Percentiles rank a stretch among this genome's conserved stretches.
Conservation (phyloP, 2,888 invertebrate genomes). For the Pollenia griseotomentosa region DNA sequence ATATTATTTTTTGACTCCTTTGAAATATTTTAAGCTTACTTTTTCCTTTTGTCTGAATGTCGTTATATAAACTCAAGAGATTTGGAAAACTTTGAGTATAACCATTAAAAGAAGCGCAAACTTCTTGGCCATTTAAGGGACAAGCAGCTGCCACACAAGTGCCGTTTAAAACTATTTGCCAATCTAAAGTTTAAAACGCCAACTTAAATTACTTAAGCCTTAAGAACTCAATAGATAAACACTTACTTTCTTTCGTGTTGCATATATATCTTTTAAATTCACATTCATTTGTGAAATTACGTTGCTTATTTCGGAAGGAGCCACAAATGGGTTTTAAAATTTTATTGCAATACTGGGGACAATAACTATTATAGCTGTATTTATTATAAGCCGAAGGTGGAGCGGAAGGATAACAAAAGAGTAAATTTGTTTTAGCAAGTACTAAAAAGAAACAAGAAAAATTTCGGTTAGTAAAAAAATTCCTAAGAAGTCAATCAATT, state of each 20-base stretch:
- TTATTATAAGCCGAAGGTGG: neutral
- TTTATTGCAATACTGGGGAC: constrained; percentile 43
- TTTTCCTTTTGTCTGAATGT: constrained; percentile 25
- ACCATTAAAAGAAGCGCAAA: constrained; percentile 24
- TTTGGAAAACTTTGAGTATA: constrained; percentile 26
- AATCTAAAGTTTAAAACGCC: constrained; percentile 20
- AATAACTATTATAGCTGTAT: neutral
- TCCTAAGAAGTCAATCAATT: neutral
- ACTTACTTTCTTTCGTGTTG: constrained; percentile 43
- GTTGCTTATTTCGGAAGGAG: constrained; percentile 31
- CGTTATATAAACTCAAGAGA: constrained; percentile 38
- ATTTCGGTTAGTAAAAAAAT: no score
- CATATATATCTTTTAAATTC: constrained; percentile 41
- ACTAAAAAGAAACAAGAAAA: neutral
- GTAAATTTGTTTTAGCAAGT: neutral
- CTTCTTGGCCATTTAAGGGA: constrained; percentile 23
- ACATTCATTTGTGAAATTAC: constrained; percentile 53
- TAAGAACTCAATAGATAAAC: neutral
- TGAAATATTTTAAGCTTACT: constrained; percentile 19
- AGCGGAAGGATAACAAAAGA: constrained; percentile 11
- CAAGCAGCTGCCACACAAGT: constrained; percentile 21
- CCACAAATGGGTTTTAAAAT: constrained; percentile 19
- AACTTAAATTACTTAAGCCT: no score
- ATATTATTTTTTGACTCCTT: neutral
- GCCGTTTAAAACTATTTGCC: constrained; percentile 47